Evolutionary conservation across 2,797 vertebrate species (phyloP).

Genomic region (Heterohyrax brucei): DNA sequence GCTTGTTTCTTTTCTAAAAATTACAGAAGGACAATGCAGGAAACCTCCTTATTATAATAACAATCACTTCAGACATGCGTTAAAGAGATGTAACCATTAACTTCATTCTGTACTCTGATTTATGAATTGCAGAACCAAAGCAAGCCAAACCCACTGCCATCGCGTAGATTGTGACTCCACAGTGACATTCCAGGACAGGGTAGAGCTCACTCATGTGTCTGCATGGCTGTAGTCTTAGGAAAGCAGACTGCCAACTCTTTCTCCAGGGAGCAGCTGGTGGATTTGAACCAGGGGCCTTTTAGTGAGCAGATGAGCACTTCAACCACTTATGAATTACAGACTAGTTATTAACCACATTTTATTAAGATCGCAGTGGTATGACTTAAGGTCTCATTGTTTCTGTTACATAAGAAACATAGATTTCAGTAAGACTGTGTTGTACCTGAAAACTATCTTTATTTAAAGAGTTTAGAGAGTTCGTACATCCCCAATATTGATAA

Average conservation of each 20-base stretch:
- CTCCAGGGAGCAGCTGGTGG: no score
- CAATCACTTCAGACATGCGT: slow-evolving; percentile 42
- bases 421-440: slow-evolving; percentile 44
- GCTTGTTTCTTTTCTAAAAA: slow-evolving; percentile 36
- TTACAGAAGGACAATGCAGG: slow-evolving; percentile 42
- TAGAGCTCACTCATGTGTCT: no score
- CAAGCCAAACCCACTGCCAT: no score
- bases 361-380: slow-evolving; percentile 76
- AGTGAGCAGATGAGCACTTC: no score
- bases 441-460: not conserved
- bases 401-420: slow-evolving; percentile 59
- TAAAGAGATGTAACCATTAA: slow-evolving; percentile 51
- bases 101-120: slow-evolving; percentile 13
- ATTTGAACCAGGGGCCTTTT: no score
- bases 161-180: no score
- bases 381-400: slow-evolving; percentile 79
- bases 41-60: slow-evolving; percentile 67
- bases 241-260: no score
- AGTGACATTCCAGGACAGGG: no score
- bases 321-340: not conserved
- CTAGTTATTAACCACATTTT: slow-evolving; percentile 78
- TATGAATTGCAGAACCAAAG: slow-evolving; percentile 39
- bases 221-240: no score
- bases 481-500: not conserved
- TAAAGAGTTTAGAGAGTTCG: slow-evolving; percentile 61